Percentiles rank a stretch among this genome's conserved stretches.
These are phyloP conservation scores for Carassius gibelio DNA, from an alignment of 2,113 vertebrate genomes.

Conservation along the genomic window DNA sequence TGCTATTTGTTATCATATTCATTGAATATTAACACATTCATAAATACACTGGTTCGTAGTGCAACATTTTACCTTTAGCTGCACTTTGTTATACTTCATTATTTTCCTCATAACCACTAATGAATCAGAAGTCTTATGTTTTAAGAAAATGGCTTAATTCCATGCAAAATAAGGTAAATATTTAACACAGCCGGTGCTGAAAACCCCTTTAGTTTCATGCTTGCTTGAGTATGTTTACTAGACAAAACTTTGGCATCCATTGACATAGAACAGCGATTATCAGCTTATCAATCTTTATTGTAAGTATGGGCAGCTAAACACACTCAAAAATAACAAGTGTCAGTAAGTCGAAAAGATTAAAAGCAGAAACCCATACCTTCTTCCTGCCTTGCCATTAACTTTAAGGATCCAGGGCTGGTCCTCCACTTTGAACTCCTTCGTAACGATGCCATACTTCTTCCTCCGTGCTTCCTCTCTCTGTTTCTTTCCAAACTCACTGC, in stretches of 20 bases:
- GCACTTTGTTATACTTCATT: too few species aligned
- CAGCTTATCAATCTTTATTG: neutral
- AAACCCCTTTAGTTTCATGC: too few species aligned
- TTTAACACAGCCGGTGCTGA: too few species aligned
- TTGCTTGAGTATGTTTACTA: neutral
- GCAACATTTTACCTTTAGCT: too few species aligned
- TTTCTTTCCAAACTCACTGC: slow-evolving; percentile 91
- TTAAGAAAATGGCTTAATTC: too few species aligned
- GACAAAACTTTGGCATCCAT: too few species aligned
- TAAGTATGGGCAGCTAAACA: neutral
- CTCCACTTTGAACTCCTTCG: slow-evolving; percentile 85
- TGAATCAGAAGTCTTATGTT: too few species aligned
- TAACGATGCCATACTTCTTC: slow-evolving; percentile 88
- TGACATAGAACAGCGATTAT: neutral
- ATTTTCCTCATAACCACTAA: too few species aligned
- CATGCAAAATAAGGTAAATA: too few species aligned
- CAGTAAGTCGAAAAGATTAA: neutral
- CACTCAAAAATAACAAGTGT: neutral
- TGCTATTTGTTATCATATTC: too few species aligned
- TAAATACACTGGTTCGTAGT: too few species aligned
- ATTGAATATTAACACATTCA: too few species aligned
- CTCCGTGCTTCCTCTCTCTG: slow-evolving; percentile 85
- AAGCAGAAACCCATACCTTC: slow-evolving; percentile 71
- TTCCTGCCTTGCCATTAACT: slow-evolving; percentile 88
- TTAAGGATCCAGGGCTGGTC: slow-evolving; percentile 92